phyloP scores from a whole-genome alignment of 1,140 invertebrate genomes.

The Drosophila triauraria region DNA sequence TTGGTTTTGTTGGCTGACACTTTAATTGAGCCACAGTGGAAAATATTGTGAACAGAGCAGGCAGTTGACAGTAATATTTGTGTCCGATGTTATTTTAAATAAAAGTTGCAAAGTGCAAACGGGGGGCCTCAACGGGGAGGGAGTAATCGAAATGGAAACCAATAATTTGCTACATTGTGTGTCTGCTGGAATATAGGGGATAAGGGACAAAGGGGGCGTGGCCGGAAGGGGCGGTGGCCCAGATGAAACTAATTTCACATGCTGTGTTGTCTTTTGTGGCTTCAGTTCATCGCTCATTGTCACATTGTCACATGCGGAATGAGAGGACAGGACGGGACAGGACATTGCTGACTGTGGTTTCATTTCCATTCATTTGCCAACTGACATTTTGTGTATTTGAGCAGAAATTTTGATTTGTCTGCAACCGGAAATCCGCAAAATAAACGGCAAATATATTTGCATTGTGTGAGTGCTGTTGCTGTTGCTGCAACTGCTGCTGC shows the following conservation, averaged over 20 bases:
- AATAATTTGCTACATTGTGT: slow-evolving; percentile 53
- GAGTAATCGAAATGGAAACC: slow-evolving; percentile 53
- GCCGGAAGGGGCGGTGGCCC: slow-evolving; percentile 3
- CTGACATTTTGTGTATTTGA: slow-evolving; percentile 71
- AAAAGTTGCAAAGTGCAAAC: slow-evolving; percentile 46
- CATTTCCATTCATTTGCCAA: slow-evolving; percentile 72
- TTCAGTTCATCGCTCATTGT: slow-evolving; percentile 73
- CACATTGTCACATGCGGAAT: slow-evolving; percentile 61
- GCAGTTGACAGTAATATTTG: slow-evolving; percentile 59
- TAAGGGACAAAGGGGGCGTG: slow-evolving; percentile 12
- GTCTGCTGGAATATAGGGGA: too few species aligned
- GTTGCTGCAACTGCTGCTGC: neutral
- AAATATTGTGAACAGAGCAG: slow-evolving; percentile 49
- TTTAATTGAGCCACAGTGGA: slow-evolving; percentile 64
- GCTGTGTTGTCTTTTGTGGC: slow-evolving; percentile 76
- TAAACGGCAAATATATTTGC: slow-evolving; percentile 78
- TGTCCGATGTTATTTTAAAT: slow-evolving; percentile 48
- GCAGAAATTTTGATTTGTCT: slow-evolving; percentile 82
- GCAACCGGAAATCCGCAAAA: slow-evolving; percentile 81
- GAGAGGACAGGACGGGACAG: slow-evolving; percentile 13
- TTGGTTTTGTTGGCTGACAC: slow-evolving; percentile 58
- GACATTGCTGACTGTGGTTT: slow-evolving; percentile 61
- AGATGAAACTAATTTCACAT: slow-evolving; percentile 74
- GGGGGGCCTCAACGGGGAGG: neutral
- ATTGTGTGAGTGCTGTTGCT: slow-evolving; percentile 32